phyloP scores from a whole-genome alignment of 1,140 invertebrate genomes.

The Megathymus violae region DNA sequence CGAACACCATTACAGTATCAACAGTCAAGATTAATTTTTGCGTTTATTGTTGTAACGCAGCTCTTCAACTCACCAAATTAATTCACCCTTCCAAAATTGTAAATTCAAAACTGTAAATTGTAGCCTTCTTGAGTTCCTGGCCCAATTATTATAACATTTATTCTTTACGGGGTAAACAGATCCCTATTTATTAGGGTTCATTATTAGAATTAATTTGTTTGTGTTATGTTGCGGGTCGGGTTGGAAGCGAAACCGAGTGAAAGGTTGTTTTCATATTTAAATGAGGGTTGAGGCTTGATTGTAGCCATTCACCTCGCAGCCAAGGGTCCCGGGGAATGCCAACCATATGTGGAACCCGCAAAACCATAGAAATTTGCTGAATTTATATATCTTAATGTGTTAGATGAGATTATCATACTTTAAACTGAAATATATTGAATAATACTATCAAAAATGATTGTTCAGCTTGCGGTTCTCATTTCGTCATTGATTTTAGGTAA shows the following conservation, averaged over 20 bases:
- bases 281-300: constrained; percentile 75
- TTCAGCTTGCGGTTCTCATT: too few species aligned
- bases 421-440: constrained; percentile 2
- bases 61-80: constrained; percentile 67
- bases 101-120: constrained; percentile 75
- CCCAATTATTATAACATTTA: constrained; percentile 81
- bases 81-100: constrained; percentile 71
- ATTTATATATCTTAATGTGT: constrained; percentile 37
- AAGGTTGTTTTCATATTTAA: constrained; percentile 81
- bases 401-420: constrained; percentile 16
- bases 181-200: constrained; percentile 81
- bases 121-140: constrained; percentile 70
- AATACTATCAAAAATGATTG: neutral
- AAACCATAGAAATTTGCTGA: constrained; percentile 37
- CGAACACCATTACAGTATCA: neutral
- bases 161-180: constrained; percentile 81
- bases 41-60: constrained; percentile 53
- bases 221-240: constrained; percentile 72
- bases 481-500: too few species aligned
- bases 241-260: constrained; percentile 63
- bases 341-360: constrained; percentile 21
- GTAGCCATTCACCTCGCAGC: constrained; percentile 58
- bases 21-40: constrained; percentile 12
- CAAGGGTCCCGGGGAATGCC: constrained; percentile 25
- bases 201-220: constrained; percentile 83